Base-by-base conservation (phyloP, 2,797 vertebrate genomes). In the Naso thynnoides region DNA sequence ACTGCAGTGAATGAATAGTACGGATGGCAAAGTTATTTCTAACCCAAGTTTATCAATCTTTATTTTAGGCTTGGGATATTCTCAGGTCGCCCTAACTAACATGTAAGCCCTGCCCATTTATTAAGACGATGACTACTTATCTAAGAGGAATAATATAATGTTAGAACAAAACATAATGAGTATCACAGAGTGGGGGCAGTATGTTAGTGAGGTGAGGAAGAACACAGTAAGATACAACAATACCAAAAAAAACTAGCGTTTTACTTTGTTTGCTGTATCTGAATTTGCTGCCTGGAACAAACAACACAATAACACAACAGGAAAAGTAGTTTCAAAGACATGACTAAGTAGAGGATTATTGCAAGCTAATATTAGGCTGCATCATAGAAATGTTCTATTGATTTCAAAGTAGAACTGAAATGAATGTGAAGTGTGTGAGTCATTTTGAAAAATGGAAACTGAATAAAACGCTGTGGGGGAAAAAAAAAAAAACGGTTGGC, bases 1-100 rank as follows among this genome's bases (percentile, higher is more conserved):
- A 16, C 64, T 76, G 81, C 73, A 79, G 15, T 15, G 24, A 60
- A 41, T 49, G 45, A 13, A 29, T 50, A 64, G 42, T 56, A 61
- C 42, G 59, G 24, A 76, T 42, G n/a, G 33, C 19, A 67, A 63
- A 42, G 21, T n/a, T 4, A 42, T 70, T 63, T 48, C 18, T 61
- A 75, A 77, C 56, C 41, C 19, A 7, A 55, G 23, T 78, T 68
- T 45, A 60, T 59, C 18, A 55, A 67, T 23, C 16, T 64, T 39
- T n/a, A n/a, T n/a, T 7, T n/a, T 3, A 39, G 15, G 38, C 14
- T 7, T 56, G 38, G 45, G 4, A 65, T 50, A 26, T 38, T 48
- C 44, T 31, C 41, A 59, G 21, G 13, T 62, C n/a, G 8, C 2
- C 50, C 56, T 2, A 9, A 56, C 26, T 33, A 36, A 11, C 13